Evolutionary conservation across 2,888 invertebrate genomes (phyloP).

Genomic region (Sphecodes monilicornis): DNA sequence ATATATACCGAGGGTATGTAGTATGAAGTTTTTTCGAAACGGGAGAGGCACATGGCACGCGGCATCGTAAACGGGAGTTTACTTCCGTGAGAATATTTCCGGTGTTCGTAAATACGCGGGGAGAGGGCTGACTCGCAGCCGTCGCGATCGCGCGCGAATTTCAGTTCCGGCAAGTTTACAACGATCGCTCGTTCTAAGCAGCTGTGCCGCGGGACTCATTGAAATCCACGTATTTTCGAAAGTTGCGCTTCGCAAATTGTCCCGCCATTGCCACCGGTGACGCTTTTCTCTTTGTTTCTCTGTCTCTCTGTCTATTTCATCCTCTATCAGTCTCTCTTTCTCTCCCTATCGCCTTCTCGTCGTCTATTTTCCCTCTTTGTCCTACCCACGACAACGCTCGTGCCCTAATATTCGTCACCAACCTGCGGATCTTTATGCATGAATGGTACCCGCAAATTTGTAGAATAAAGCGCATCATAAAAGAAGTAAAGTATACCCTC

Average conservation of each 20-base stretch:
- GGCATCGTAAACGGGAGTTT: conserved; percentile 58
- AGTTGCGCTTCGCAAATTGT: conserved; percentile 53
- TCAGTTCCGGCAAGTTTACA: conserved; percentile 56
- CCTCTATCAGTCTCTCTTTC: too few relatives aligned
- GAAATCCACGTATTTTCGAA: conserved; percentile 60
- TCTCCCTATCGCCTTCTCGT: background rate
- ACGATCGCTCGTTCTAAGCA: conserved; percentile 57
- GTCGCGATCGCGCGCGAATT: conserved; percentile 39
- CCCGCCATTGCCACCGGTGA: background rate
- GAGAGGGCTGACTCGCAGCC: conserved; percentile 30
- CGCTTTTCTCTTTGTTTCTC: background rate
- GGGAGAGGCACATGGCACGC: conserved; percentile 22
- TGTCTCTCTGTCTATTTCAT: background rate
- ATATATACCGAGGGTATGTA: background rate
- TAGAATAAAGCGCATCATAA: background rate
- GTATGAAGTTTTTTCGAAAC: conserved; percentile 46
- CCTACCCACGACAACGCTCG: background rate
- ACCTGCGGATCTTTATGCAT: background rate
- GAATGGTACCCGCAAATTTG: background rate
- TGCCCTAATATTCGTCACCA: background rate
- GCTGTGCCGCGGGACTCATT: conserved; percentile 57
- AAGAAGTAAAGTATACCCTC: background rate
- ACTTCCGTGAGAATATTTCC: conserved; percentile 58
- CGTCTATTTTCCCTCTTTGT: background rate
- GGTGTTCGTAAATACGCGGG: conserved; percentile 48